Evolutionary conservation across 2,888 invertebrate species (phyloP).

Genomic region (Ceramica pisi): DNA sequence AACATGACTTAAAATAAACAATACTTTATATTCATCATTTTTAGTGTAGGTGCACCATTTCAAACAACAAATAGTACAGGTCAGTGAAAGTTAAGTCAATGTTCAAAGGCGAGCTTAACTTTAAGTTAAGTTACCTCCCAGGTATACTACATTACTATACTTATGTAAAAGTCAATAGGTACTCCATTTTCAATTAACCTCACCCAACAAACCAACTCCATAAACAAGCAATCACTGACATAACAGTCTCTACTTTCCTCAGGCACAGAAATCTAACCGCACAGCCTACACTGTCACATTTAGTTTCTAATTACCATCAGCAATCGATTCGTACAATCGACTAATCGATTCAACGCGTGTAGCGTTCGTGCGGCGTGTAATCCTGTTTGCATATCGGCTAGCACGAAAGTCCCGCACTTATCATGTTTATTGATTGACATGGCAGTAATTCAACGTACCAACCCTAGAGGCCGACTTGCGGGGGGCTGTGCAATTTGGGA

Average conservation of each 20-base stretch:
- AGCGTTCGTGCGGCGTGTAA: conserved; percentile 83
- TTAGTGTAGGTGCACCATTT: no score
- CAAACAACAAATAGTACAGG: no score
- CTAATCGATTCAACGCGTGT: conserved; percentile 75
- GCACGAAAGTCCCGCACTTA: conserved; percentile 89
- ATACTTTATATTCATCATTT: no score
- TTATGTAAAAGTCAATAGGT: no score
- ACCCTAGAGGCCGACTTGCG: conserved; percentile 74
- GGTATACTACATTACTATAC: no score
- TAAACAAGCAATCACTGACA: neutral
- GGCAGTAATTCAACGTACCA: conserved; percentile 87
- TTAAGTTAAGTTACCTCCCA: no score
- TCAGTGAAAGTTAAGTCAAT: no score
- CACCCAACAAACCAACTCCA: neutral
- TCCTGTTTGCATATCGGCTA: conserved; percentile 89
- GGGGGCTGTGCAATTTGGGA: conserved; percentile 45
- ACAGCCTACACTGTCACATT: conserved; percentile 53
- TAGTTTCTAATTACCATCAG: conserved; percentile 64
- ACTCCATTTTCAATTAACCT: no score
- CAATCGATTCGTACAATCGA: conserved; percentile 76
- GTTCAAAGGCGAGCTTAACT: no score
- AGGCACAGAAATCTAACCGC: conserved; percentile 29
- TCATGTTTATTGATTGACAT: conserved; percentile 91
- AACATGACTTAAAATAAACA: no score
- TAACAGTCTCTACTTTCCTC: conserved; percentile 4